Percentiles rank a stretch among this genome's conserved stretches.
Evolutionary conservation across 2,888 invertebrate species (phyloP).

Genomic region (Platerodrilus igneus): DNA sequence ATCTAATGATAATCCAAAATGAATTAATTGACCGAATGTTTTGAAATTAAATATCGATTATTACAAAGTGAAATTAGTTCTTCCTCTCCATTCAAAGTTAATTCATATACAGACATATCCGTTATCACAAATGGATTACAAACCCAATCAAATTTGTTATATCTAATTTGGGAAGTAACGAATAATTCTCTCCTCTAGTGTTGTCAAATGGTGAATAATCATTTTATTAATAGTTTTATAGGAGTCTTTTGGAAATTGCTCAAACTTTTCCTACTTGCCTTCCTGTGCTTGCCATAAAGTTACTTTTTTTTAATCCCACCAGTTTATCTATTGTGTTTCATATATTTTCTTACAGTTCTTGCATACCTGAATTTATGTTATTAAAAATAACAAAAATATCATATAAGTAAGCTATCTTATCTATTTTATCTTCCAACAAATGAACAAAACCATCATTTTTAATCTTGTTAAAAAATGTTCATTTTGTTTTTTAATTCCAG

Average conservation of each 20-base stretch:
- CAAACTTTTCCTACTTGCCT: slow-evolving; percentile 22
- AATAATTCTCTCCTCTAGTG: slow-evolving; percentile 13
- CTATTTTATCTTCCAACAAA: slow-evolving; percentile 20
- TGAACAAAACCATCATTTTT: slow-evolving; percentile 23
- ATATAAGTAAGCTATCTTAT: no score
- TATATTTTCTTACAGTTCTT: slow-evolving; percentile 19
- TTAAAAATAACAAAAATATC: slow-evolving; percentile 22
- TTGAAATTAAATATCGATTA: slow-evolving; percentile 24
- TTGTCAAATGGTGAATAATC: slow-evolving; percentile 21
- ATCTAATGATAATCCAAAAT: slow-evolving; percentile 24
- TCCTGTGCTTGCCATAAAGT: slow-evolving; percentile 20
- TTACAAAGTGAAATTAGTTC: slow-evolving; percentile 22
- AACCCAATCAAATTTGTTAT: slow-evolving; percentile 24
- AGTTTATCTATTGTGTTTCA: slow-evolving; percentile 21
- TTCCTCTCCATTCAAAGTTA: no score
- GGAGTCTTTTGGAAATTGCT: slow-evolving; percentile 18
- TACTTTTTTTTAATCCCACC: slow-evolving; percentile 24
- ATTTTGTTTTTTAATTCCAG: slow-evolving; percentile 15
- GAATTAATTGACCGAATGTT: slow-evolving; percentile 23
- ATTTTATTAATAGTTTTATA: slow-evolving; percentile 19
- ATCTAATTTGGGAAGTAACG: slow-evolving; percentile 16
- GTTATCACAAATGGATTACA: slow-evolving; percentile 20
- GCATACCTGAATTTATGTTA: slow-evolving; percentile 20
- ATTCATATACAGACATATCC: slow-evolving; percentile 16
- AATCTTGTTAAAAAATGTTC: slow-evolving; percentile 19